These are phyloP conservation scores for Neopipo cinnamomea DNA, from an alignment of 2,113 vertebrate species.

Conservation along the genomic window DNA sequence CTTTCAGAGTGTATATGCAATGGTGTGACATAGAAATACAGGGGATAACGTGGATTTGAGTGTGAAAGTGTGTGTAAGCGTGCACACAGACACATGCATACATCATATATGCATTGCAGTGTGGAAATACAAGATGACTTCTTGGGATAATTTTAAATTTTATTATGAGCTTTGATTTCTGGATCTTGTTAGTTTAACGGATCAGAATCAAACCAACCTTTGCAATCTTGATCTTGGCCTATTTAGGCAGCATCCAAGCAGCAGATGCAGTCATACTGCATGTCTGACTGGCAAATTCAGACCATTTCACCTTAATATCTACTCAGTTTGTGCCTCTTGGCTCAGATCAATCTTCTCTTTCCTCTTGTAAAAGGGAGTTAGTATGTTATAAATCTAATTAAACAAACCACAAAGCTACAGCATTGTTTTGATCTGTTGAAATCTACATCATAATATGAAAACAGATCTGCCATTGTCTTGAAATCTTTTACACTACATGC, in stretches of 20 bases:
- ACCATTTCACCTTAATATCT: constrained; percentile 14
- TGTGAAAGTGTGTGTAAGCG: neutral
- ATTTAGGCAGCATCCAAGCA: neutral
- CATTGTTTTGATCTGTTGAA: neutral
- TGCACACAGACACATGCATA: neutral
- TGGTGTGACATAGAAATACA: neutral
- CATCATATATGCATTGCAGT: neutral
- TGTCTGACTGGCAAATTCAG: constrained; percentile 23
- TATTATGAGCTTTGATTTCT: neutral
- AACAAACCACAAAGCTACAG: neutral
- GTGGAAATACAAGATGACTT: neutral
- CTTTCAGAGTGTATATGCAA: neutral
- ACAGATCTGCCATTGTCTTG: neutral
- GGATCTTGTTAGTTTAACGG: neutral
- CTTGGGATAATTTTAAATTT: neutral
- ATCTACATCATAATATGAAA: neutral
- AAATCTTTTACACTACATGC: neutral
- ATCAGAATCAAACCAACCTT: neutral
- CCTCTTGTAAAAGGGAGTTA: neutral
- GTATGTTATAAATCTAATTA: neutral
- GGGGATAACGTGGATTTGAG: neutral
- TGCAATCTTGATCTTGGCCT: constrained; percentile 28
- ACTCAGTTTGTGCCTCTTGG: neutral
- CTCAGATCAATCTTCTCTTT: neutral
- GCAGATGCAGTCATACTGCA: neutral